A percentile compares a stretch with the other conserved stretches of the same genome.
These are phyloP conservation scores for Hirudo medicinalis DNA, from an alignment of 1,140 invertebrate genomes.

Conservation along the genomic window DNA sequence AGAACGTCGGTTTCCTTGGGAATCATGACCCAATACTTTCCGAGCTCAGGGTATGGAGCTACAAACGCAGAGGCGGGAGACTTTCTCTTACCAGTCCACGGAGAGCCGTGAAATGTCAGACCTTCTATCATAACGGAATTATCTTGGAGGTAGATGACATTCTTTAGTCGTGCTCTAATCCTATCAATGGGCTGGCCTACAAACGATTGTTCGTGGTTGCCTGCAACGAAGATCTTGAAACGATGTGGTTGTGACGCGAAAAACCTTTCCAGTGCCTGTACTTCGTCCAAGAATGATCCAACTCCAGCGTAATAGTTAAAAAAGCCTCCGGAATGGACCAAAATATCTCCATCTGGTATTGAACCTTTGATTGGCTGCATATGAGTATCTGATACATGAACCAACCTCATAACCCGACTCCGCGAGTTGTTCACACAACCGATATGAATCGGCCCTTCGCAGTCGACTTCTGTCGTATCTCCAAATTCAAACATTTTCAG, in stretches of 20 bases:
- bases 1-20: slow-evolving; percentile 29
- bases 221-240: slow-evolving; percentile 31
- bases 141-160: slow-evolving; percentile 29
- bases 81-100: slow-evolving; percentile 27
- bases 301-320: slow-evolving; percentile 12
- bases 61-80: slow-evolving; percentile 27
- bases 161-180: slow-evolving; percentile 24
- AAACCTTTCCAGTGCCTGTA: slow-evolving; percentile 25
- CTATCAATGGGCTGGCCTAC: slow-evolving; percentile 20
- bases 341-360: slow-evolving; percentile 29
- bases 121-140: slow-evolving; percentile 25
- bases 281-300: slow-evolving; percentile 13
- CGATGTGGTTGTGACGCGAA: slow-evolving; percentile 28
- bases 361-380: slow-evolving; percentile 24
- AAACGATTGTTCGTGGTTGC: slow-evolving; percentile 30
- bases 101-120: slow-evolving; percentile 30
- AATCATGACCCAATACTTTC: slow-evolving; percentile 27
- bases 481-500: slow-evolving; percentile 1
- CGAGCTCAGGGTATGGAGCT: slow-evolving; percentile 21
- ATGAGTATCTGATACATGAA: slow-evolving; percentile 33
- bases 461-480: not conserved
- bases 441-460: not conserved
- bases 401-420: slow-evolving; percentile 21
- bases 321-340: slow-evolving; percentile 32
- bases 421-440: slow-evolving; percentile 9